Evolutionary conservation across 2,113 vertebrate species (phyloP).

Genomic region (Gavia stellata): DNA sequence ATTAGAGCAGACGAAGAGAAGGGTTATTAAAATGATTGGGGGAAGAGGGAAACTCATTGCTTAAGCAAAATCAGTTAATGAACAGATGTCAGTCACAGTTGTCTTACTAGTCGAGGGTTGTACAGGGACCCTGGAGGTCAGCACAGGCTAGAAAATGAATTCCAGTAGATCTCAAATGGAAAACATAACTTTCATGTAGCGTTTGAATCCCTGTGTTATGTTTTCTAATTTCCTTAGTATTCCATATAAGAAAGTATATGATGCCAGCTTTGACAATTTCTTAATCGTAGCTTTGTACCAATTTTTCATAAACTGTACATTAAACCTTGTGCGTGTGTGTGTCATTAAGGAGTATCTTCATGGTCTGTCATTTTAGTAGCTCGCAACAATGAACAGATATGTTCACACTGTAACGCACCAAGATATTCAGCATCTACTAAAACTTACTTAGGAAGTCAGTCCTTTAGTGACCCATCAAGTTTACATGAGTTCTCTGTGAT

Average conservation of each 20-base stretch:
- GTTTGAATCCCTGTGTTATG: not conserved
- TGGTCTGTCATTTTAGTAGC: not conserved
- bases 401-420: not conserved
- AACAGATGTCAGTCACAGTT: not conserved
- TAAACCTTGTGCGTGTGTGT: not conserved
- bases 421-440: not conserved
- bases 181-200: not conserved
- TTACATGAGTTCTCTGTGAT: not conserved
- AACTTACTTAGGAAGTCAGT: not conserved
- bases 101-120: not conserved
- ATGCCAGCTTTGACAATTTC: not conserved
- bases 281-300: not conserved
- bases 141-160: not conserved
- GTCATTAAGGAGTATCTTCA: not conserved
- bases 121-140: not conserved
- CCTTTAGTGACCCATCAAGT: not conserved
- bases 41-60: not conserved
- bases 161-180: not conserved
- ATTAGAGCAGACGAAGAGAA: not conserved
- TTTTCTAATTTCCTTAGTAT: not conserved
- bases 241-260: not conserved
- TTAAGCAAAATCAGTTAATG: not conserved
- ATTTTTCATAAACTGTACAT: not conserved
- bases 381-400: accelerated
- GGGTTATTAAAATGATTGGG: accelerated